Percentiles rank a stretch among this genome's conserved stretches.
Evolutionary conservation across 1,140 invertebrate genomes (phyloP).

Genomic region (Globodera rostochiensis): DNA sequence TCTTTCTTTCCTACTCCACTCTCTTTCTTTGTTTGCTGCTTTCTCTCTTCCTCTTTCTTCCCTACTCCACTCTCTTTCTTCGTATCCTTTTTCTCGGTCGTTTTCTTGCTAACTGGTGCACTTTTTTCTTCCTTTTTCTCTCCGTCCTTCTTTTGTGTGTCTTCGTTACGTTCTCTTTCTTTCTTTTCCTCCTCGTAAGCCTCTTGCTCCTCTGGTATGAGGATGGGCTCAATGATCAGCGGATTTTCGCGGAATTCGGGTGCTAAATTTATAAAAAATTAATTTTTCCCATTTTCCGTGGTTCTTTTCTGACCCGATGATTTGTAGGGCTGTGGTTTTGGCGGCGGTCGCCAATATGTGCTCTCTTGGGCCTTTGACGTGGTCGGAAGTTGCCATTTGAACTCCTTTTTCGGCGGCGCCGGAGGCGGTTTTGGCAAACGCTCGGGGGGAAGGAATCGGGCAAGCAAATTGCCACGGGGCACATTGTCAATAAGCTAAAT

Average conservation of each 20-base stretch:
- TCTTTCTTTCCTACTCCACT: not conserved
- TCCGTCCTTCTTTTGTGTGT: constrained; percentile 20
- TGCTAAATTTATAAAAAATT: constrained; percentile 11
- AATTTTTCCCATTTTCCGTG: not conserved
- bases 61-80: not conserved
- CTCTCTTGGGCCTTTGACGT: constrained; percentile 25
- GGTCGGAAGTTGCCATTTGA: constrained; percentile 30
- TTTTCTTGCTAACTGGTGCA: constrained; percentile 26
- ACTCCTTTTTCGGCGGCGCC: constrained; percentile 23
- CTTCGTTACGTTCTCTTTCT: constrained; percentile 27
- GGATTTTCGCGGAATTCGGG: constrained; percentile 29
- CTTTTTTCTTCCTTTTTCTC: constrained; percentile 22
- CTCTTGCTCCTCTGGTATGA: constrained; percentile 23
- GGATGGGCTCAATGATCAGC: constrained; percentile 28
- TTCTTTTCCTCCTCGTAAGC: constrained; percentile 31
- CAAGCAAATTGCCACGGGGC: constrained; percentile 29
- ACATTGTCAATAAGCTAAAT: constrained; percentile 28
- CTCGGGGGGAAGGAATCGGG: constrained; percentile 23
- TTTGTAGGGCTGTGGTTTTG: constrained; percentile 30
- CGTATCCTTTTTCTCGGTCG: constrained; percentile 14
- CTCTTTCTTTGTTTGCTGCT: constrained; percentile 2
- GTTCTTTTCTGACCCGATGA: constrained; percentile 19
- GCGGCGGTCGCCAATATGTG: constrained; percentile 27
- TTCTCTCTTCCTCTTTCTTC: constrained; percentile 9
- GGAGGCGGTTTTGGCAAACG: constrained; percentile 24